phyloP scores from a whole-genome alignment of 2,113 vertebrate genomes.

The Pituophis catenifer region DNA sequence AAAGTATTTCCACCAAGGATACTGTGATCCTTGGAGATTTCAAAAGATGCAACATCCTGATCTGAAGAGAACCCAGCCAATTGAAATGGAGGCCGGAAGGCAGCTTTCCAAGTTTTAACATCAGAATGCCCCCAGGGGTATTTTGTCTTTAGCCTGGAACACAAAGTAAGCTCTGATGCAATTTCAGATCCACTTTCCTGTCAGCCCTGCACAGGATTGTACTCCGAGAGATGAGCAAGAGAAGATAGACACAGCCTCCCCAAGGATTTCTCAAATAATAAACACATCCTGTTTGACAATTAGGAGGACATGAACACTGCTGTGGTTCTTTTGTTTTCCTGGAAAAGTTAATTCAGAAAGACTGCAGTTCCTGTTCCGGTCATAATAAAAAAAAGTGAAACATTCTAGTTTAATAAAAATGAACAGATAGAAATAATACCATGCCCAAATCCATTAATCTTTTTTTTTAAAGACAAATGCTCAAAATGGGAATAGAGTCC shows the following conservation, averaged over 20 bases:
- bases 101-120: background rate
- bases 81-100: background rate
- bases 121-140: background rate
- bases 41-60: background rate
- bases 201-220: background rate
- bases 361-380: background rate
- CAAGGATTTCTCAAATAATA: background rate
- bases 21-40: background rate
- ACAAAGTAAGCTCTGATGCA: background rate
- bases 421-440: background rate
- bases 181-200: background rate
- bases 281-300: background rate
- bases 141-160: background rate
- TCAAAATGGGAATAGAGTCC: background rate
- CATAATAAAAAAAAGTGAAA: background rate
- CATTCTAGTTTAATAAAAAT: background rate
- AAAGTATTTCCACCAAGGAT: background rate
- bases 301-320: background rate
- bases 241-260: background rate
- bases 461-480: background rate
- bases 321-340: background rate
- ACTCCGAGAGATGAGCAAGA: background rate
- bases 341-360: background rate
- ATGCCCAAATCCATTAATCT: background rate
- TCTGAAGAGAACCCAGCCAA: background rate